These are phyloP conservation scores for Fratercula arctica DNA, from an alignment of 2,797 vertebrate species.

Conservation along the genomic window DNA sequence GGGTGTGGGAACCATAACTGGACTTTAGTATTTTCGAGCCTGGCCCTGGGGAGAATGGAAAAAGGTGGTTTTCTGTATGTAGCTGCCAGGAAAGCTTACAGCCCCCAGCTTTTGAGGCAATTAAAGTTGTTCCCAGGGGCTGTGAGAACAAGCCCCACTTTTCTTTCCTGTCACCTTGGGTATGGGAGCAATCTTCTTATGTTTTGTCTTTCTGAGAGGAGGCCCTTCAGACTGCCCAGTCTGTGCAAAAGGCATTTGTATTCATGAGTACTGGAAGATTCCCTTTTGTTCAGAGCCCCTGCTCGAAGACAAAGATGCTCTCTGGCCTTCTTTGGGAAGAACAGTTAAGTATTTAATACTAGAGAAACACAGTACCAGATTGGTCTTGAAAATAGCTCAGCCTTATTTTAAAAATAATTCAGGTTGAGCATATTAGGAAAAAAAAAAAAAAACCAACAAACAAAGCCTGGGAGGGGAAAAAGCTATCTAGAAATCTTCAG, in stretches of 20 bases:
- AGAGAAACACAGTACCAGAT: not conserved
- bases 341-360: not conserved
- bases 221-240: not conserved
- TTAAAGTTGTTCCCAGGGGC: no score
- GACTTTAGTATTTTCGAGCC: no score
- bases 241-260: not conserved
- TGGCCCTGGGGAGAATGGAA: no score
- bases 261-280: not conserved
- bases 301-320: not conserved
- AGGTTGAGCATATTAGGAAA: not conserved
- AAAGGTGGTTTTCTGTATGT: no score
- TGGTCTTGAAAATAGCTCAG: not conserved
- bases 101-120: no score
- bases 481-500: not conserved
- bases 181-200: no score
- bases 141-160: no score
- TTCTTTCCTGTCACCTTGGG: no score
- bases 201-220: not conserved
- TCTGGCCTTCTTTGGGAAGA: not conserved
- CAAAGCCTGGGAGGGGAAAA: not conserved
- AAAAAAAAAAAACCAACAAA: not conserved
- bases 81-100: no score
- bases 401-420: not conserved
- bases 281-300: not conserved
- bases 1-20: no score